These are phyloP conservation scores for Mycalesis mineus DNA, from an alignment of 2,888 invertebrate species.

Conservation along the genomic window DNA sequence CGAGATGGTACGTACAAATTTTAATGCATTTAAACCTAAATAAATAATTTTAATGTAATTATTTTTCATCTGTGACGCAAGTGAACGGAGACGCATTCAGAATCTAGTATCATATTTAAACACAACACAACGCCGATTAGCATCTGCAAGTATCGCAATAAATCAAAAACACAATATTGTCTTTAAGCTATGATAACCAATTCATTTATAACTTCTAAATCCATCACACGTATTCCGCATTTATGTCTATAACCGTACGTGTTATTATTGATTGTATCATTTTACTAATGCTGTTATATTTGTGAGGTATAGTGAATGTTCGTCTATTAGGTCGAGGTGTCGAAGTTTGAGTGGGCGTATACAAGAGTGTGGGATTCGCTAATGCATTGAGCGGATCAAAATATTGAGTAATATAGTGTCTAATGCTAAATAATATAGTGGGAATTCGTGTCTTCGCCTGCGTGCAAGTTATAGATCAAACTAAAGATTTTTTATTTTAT, in stretches of 20 bases:
- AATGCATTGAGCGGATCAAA: slow-evolving; percentile 29
- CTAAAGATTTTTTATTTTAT: too few species aligned
- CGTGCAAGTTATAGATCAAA: too few species aligned
- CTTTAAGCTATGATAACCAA: neutral
- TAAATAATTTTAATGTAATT: too few species aligned
- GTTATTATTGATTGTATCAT: slow-evolving; percentile 4
- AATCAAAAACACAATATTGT: slow-evolving; percentile 20
- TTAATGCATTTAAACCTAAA: too few species aligned
- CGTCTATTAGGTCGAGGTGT: slow-evolving; percentile 24
- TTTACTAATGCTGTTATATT: neutral
- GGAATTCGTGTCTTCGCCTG: neutral
- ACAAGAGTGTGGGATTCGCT: slow-evolving; percentile 32
- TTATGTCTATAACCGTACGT: neutral
- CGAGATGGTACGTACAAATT: too few species aligned
- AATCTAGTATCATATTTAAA: neutral
- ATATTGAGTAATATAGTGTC: slow-evolving; percentile 29
- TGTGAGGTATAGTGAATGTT: slow-evolving; percentile 5
- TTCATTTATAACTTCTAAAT: neutral
- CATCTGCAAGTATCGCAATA: slow-evolving; percentile 20
- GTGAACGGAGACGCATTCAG: neutral
- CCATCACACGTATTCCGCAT: neutral
- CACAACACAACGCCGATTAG: slow-evolving; percentile 16
- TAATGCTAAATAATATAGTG: slow-evolving; percentile 9
- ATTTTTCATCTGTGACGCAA: too few species aligned
- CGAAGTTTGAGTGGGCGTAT: slow-evolving; percentile 33